These are phyloP conservation scores for Eristalinus sepulchralis DNA, from an alignment of 2,888 invertebrate species.

Conservation along the genomic window DNA sequence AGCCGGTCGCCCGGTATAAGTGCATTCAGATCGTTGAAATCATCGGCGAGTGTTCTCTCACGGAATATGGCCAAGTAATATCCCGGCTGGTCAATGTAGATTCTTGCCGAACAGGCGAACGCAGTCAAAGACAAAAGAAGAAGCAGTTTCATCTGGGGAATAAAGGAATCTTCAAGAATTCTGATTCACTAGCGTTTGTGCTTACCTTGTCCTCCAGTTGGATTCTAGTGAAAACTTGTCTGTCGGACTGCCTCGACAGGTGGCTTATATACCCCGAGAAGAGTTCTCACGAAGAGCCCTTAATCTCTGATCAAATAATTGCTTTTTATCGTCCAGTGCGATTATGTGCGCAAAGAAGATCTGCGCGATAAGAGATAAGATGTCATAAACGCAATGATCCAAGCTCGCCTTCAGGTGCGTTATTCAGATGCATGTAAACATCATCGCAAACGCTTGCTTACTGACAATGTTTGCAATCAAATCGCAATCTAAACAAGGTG, in stretches of 20 bases:
- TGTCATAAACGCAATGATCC: not conserved
- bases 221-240: slow-evolving; percentile 14
- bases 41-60: slow-evolving; percentile 71
- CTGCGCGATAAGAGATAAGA: slow-evolving; percentile 40
- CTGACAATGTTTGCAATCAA: slow-evolving; percentile 35
- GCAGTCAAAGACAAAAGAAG: slow-evolving; percentile 41
- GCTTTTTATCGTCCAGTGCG: slow-evolving; percentile 31
- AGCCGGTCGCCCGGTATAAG: slow-evolving; percentile 74
- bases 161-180: not conserved
- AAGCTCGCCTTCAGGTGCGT: not conserved
- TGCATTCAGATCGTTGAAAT: slow-evolving; percentile 73
- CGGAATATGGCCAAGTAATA: slow-evolving; percentile 16
- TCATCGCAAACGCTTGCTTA: not conserved
- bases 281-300: not conserved
- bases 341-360: not conserved
- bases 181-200: not conserved
- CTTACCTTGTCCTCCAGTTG: slow-evolving; percentile 27
- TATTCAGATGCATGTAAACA: not conserved
- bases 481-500: slow-evolving; percentile 5
- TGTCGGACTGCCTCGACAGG: not conserved
- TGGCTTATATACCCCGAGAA: slow-evolving; percentile 37
- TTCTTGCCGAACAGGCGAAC: slow-evolving; percentile 43
- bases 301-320: slow-evolving; percentile 31
- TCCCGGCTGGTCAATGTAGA: slow-evolving; percentile 22
- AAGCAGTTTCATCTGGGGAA: slow-evolving; percentile 59